Conservation (phyloP, 2,888 invertebrate species). For the Aleiodes testaceus region DNA sequence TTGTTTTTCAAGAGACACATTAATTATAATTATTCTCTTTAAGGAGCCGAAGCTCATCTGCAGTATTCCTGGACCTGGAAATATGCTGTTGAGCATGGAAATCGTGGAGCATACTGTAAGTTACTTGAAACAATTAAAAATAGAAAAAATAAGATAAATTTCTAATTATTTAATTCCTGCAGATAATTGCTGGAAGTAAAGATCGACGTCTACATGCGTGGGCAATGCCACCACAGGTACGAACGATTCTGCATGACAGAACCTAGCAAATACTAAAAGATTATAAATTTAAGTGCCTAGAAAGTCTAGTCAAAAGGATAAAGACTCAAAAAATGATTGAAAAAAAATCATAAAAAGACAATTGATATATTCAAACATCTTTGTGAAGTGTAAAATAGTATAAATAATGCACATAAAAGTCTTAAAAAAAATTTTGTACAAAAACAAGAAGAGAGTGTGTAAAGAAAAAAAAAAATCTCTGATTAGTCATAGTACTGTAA, state of each 20-base stretch:
- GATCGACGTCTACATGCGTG: conserved; percentile 80
- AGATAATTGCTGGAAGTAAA: conserved; percentile 82
- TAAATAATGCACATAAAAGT: conserved; percentile 30
- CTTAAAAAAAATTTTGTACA: conserved; percentile 6
- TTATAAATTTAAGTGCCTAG: conserved; percentile 39
- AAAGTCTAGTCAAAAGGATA: conserved; percentile 52
- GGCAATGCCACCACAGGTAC: conserved; percentile 76
- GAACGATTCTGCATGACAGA: conserved; percentile 57
- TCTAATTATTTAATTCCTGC: conserved; percentile 58
- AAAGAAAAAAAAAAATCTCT: not conserved
- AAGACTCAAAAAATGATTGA: conserved; percentile 30
- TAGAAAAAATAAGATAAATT: not conserved
- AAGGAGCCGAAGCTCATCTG: conserved; percentile 75
- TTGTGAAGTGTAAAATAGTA: conserved; percentile 38
- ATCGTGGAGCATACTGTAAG: conserved; percentile 79
- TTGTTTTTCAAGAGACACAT: not conserved
- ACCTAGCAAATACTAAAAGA: conserved; percentile 49
- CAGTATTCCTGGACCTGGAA: conserved; percentile 81
- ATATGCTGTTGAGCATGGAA: conserved; percentile 82
- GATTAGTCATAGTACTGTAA: not conserved
- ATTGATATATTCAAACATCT: too few relatives aligned
- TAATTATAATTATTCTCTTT: conserved; percentile 10
- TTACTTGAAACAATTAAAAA: conserved; percentile 24
- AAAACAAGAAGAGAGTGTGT: not conserved
- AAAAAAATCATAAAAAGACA: conserved; percentile 31